Percentiles rank a stretch among this genome's conserved stretches.
phyloP scores from a whole-genome alignment of 2,888 invertebrate species.

The Cremastinae sp. region DNA sequence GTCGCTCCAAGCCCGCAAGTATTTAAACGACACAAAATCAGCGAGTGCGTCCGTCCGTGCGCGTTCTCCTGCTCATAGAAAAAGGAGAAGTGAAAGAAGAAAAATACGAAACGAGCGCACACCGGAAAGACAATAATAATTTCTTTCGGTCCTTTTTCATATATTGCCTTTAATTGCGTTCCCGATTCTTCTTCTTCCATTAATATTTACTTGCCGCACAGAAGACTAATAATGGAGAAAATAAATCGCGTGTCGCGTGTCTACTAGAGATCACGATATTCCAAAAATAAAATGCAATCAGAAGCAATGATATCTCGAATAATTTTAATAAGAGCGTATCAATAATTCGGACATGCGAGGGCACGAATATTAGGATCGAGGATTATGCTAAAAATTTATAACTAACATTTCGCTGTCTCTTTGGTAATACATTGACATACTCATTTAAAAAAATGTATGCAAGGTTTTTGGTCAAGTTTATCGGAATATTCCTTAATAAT shows the following conservation, averaged over 20 bases:
- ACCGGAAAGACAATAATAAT: neutral
- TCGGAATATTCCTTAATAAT: too few species aligned
- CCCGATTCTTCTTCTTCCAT: neutral
- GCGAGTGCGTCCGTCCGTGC: neutral
- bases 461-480: too few species aligned
- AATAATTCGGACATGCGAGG: conserved; percentile 32
- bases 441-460: too few species aligned
- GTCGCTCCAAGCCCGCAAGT: conserved; percentile 38
- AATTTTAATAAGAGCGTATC: neutral
- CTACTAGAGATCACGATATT: too few species aligned
- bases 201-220: too few species aligned
- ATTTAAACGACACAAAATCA: neutral
- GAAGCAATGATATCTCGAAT: conserved; percentile 2
- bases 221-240: too few species aligned
- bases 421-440: too few species aligned
- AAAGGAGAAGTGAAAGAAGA: neutral
- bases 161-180: neutral
- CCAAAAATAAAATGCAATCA: neutral
- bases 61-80: neutral
- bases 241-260: too few species aligned
- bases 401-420: too few species aligned
- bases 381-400: too few species aligned
- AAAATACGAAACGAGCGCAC: neutral
- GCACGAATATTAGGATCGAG: too few species aligned
- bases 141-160: too few species aligned